A percentile compares a stretch with the other conserved stretches of the same genome.
Conservation (phyloP, 2,113 vertebrate species). For the Salminus brasiliensis region DNA sequence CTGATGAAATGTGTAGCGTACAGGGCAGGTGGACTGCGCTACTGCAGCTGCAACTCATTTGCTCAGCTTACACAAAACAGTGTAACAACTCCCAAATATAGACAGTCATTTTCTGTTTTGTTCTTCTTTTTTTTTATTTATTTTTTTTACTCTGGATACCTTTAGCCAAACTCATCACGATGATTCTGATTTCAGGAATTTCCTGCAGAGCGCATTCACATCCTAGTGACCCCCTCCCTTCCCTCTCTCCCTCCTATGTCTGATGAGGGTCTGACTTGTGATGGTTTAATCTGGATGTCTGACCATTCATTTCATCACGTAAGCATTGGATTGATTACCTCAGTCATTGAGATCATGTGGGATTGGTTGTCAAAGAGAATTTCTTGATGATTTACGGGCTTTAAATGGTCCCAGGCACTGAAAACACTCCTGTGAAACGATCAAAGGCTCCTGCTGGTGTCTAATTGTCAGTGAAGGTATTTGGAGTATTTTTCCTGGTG, state of each 20-base stretch:
- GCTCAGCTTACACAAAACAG: not conserved
- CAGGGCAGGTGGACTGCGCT: not conserved
- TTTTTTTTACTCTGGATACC: not conserved
- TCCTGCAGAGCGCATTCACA: not conserved
- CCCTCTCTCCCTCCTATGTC: not conserved
- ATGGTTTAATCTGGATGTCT: not conserved
- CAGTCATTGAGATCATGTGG: too few species aligned
- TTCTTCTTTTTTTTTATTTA: too few species aligned
- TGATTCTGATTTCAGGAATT: not conserved
- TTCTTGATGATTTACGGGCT: too few species aligned
- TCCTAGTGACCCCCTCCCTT: not conserved
- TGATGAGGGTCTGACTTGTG: not conserved
- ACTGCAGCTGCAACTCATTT: not conserved
- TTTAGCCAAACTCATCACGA: not conserved
- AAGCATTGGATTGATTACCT: not conserved
- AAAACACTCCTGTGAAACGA: too few species aligned
- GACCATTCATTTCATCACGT: not conserved
- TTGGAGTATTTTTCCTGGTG: too few species aligned
- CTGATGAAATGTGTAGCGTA: not conserved
- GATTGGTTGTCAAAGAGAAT: too few species aligned
- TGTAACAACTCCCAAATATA: not conserved
- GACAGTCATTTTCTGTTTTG: not conserved
- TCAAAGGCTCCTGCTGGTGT: too few species aligned
- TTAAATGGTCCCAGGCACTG: too few species aligned
- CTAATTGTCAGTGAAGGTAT: too few species aligned